Evolutionary conservation across 2,797 vertebrate species (phyloP), one percentile per base, ranked within the genome.

Genomic region (Bovichtus diacanthus): DNA sequence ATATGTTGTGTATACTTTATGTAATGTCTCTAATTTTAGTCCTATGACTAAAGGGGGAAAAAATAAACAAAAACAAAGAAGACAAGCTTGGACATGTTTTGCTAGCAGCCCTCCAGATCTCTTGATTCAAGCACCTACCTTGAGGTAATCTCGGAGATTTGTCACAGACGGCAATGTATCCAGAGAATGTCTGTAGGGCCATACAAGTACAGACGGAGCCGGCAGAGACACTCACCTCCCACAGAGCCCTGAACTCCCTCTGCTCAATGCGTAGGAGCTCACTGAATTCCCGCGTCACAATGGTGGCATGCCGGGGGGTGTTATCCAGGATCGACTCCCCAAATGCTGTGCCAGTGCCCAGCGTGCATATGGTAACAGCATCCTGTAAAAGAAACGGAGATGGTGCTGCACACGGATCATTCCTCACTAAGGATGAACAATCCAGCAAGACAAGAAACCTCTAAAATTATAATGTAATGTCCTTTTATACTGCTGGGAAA

Each of bases 271-370:
- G 97, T 67, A 99, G 96, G 50, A 99, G 96, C 58, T 99, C 97
- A 0, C 97, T 98, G 82, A 91, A 93, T 87, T 99, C 98, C 81
- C 96, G 93, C 8, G 98, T 99, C 86, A 99, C 96, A 1, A 99
- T 98, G 82, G 98, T 99, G 12, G 98, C 98, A 83, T 98, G 98
- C 69, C 98, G 96, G 39, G 98, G 98, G 1, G 97, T 98, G 92
- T 99, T 98, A 91, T 99, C 97, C 92, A 99, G 93, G 90, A 99
- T 97, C 15, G 98, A 99, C 93, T 99, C 98, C 91, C 98, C 98
- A 77, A 99, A 99, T 36, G 98, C 97, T 0, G 97, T 98, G 84
- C 98, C 98, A 12, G 96, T 94, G 71, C 97, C 97, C 94, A 99
- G 91, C 1, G 97, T 99, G 84, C 98, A 99, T 90, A 99, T 98